phyloP scores from a whole-genome alignment of 2,797 vertebrate species.

The Mastacembelus armatus region DNA sequence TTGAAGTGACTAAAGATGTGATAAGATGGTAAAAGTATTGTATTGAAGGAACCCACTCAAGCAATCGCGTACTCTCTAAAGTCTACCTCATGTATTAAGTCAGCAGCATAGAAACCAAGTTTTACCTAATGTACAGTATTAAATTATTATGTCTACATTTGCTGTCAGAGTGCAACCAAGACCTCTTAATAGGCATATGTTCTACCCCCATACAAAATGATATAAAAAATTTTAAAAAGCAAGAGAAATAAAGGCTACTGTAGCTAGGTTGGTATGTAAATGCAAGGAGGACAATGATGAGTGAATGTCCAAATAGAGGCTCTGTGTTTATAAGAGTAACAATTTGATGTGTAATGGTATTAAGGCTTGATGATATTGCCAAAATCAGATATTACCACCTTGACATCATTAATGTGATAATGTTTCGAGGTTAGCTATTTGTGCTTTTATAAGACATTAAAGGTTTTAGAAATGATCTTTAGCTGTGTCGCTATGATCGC shows the following conservation, averaged over 20 bases:
- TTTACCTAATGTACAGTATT: not conserved
- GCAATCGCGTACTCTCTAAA: conserved; percentile 24
- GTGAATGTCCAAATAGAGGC: too few relatives aligned
- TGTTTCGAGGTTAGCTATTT: conserved; percentile 21
- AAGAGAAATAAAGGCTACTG: too few relatives aligned
- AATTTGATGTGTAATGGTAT: not conserved
- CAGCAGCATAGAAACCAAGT: not conserved
- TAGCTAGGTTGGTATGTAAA: too few relatives aligned
- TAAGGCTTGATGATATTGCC: not conserved
- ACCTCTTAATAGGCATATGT: not conserved
- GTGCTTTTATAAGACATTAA: conserved; percentile 41
- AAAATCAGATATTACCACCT: not conserved
- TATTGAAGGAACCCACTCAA: conserved; percentile 8
- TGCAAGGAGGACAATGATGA: too few relatives aligned
- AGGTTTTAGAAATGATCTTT: conserved; percentile 32
- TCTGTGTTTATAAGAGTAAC: conserved; percentile 3
- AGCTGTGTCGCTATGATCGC: conserved; percentile 30
- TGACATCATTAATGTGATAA: conserved; percentile 12
- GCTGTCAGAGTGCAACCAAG: not conserved
- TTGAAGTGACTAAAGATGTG: conserved; percentile 86
- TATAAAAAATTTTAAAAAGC: too few relatives aligned
- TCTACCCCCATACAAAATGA: too few relatives aligned
- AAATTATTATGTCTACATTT: not conserved
- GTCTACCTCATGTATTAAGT: not conserved
- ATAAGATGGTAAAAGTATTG: conserved; percentile 36